Conservation (phyloP, 2,888 invertebrate species). For the Gandaritis pyraliata region DNA sequence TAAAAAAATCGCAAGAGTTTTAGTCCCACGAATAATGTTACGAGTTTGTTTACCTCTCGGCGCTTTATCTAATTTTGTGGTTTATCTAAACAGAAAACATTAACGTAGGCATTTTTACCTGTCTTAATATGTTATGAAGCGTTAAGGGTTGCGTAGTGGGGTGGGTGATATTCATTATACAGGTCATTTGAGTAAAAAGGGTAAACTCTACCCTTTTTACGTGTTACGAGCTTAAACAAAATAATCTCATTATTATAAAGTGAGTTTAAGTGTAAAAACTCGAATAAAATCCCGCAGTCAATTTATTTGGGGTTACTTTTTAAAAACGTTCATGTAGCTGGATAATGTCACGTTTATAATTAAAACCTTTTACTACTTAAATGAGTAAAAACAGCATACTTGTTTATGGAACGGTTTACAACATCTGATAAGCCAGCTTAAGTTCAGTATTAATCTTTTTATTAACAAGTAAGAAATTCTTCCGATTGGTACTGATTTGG, state of each 20-base stretch:
- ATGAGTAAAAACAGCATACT: too few relatives aligned
- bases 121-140: constrained; percentile 55
- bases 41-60: neutral
- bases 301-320: neutral
- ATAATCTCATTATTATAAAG: constrained; percentile 44
- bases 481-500: too few relatives aligned
- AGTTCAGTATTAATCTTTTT: too few relatives aligned
- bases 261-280: constrained; percentile 39
- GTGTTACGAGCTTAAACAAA: constrained; percentile 45
- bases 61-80: constrained; percentile 3
- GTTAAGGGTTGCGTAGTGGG: constrained; percentile 59
- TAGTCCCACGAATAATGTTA: too few relatives aligned
- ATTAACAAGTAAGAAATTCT: too few relatives aligned
- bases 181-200: constrained; percentile 75
- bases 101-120: constrained; percentile 58
- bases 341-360: neutral
- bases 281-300: constrained; percentile 25
- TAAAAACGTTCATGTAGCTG: neutral
- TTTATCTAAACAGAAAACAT: constrained; percentile 44
- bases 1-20: too few relatives aligned
- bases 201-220: constrained; percentile 62
- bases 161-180: constrained; percentile 65
- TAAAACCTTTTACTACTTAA: too few relatives aligned
- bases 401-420: too few relatives aligned
- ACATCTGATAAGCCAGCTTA: too few relatives aligned